Conservation (phyloP, 2,113 vertebrate species). For the Dascyllus trimaculatus region DNA sequence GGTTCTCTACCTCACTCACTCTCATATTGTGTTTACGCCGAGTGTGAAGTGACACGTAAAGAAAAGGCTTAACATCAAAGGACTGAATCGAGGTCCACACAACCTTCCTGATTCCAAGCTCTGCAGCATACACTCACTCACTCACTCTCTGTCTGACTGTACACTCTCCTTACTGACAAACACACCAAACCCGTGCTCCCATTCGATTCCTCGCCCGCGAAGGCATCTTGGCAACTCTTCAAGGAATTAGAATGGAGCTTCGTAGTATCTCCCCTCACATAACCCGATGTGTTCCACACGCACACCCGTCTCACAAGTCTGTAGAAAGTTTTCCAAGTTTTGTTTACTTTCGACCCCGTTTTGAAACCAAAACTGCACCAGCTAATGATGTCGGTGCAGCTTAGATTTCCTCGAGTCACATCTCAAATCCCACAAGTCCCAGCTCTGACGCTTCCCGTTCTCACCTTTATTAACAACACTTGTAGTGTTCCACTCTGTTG, state of each 20-base stretch:
- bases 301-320: conserved; percentile 30
- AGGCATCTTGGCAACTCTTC: background rate
- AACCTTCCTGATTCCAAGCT: conserved; percentile 67
- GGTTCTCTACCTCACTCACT: conserved; percentile 33
- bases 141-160: conserved; percentile 24
- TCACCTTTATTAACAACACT: conserved; percentile 55
- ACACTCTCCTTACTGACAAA: conserved; percentile 41
- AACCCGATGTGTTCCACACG: conserved; percentile 13
- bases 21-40: conserved; percentile 14
- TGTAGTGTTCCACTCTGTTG: conserved; percentile 46
- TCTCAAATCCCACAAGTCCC: conserved; percentile 41
- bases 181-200: background rate
- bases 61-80: conserved; percentile 8
- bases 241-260: conserved; percentile 44
- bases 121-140: conserved; percentile 37
- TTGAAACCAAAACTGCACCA: conserved; percentile 13
- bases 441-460: conserved; percentile 47
- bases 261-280: conserved; percentile 3
- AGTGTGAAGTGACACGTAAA: conserved; percentile 21
- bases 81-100: conserved; percentile 46
- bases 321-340: background rate
- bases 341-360: conserved; percentile 12
- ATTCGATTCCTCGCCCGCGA: conserved; percentile 37
- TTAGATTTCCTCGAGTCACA: conserved; percentile 40
- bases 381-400: conserved; percentile 13